Base-by-base conservation (phyloP, 2,888 invertebrate species). In the Blastobasis adustella region DNA sequence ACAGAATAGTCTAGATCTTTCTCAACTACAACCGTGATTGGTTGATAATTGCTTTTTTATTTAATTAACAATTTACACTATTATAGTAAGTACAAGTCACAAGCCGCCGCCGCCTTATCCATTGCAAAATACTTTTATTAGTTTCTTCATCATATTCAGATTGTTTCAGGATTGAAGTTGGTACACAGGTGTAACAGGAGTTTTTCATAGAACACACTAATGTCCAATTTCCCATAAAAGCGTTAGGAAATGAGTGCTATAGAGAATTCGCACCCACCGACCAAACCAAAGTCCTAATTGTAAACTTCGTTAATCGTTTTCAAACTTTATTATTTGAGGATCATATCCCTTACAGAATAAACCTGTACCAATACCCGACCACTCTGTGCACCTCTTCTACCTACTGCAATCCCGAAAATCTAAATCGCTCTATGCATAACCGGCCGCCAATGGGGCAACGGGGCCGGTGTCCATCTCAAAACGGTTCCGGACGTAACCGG, bases 401-500 rank as follows among this genome's bases (percentile, higher is more conserved):
- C 42, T 5, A 40, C 37, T 39, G 7, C 61, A 61, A 60, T 61
- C 61, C 57, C 56, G 56, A 57, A 55, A 50, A 60, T 58, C 63
- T 67, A 82, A 54, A 74, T 70, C 61, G 82, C 79, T 63, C 85
- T 73, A 60, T 87, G 85, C 48, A 69, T 73, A 55, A 88, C 82
- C 43, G 88, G 88, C 49, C 85, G 78, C 88, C 88, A 88, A 62
- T 88, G 88, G 47, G 88, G 83, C 47, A 82, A 76, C 57, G 86
- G 86, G 59, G 88, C 85, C 45, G 87, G 87, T 51, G 83, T 86
- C 87, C 87, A 88, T 37, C 86, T 71, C 51, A 79, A 70, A 55
- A 79, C 82, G 43, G 74, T 68, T 46, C 60, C 61, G 61, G 54
- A n/a, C n/a, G n/a, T n/a, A n/a, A n/a, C n/a, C n/a, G n/a, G 55